These are phyloP conservation scores for Drosophila mercatorum DNA, from an alignment of 2,888 invertebrate species.

Conservation along the genomic window DNA sequence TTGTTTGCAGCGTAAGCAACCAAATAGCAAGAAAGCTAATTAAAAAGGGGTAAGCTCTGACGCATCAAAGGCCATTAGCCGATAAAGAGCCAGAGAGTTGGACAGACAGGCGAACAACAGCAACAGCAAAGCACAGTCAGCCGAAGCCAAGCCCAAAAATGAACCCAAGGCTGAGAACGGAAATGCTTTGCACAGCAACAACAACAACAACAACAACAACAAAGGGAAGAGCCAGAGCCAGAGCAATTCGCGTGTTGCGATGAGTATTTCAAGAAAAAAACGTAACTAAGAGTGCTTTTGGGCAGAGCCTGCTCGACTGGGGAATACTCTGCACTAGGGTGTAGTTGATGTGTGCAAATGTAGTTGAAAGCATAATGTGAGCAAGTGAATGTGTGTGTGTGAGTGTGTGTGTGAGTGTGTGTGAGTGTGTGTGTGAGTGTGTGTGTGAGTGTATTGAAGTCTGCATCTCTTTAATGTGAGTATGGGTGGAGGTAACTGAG, in stretches of 20 bases:
- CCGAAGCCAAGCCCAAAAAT: conserved; percentile 51
- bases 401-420: background rate
- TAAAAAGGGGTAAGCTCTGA: conserved; percentile 65
- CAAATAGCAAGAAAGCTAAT: conserved; percentile 42
- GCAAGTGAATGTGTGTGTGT: background rate
- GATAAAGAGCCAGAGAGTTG: conserved; percentile 50
- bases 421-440: no score
- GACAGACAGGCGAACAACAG: conserved; percentile 12
- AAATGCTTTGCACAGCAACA: conserved; percentile 58
- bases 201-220: conserved; percentile 24
- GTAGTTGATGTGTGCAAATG: background rate
- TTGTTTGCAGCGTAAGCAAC: conserved; percentile 17
- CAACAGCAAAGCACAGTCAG: background rate
- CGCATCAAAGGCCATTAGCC: conserved; percentile 77
- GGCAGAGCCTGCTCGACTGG: background rate
- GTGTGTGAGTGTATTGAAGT: no score
- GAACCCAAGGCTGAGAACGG: conserved; percentile 68
- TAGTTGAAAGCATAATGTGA: background rate
- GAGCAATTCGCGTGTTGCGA: conserved; percentile 31
- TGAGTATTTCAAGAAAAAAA: conserved; percentile 28
- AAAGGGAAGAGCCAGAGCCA: conserved; percentile 26
- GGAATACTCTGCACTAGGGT: background rate
- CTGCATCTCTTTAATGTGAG: no score
- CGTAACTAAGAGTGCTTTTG: background rate
- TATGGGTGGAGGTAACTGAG: no score